phyloP scores from a whole-genome alignment of 1,140 invertebrate species.

The Ips nitidus region DNA sequence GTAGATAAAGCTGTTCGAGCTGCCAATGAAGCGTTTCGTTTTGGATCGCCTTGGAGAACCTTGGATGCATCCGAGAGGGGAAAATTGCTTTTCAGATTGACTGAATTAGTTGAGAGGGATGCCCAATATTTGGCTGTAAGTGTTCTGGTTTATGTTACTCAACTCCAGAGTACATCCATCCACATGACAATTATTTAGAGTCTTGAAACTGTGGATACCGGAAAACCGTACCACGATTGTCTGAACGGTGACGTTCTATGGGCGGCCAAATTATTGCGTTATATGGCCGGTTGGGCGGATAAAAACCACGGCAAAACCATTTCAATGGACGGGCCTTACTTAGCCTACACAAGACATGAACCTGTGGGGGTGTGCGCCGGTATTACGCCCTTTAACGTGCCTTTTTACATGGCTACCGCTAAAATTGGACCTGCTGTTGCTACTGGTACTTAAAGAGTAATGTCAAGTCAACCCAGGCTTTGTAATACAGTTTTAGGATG shows the following conservation, averaged over 20 bases:
- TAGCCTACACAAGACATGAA: slow-evolving; percentile 92
- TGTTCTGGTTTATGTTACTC: slow-evolving; percentile 11
- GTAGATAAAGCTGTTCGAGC: slow-evolving; percentile 65
- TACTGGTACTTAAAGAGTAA: slow-evolving; percentile 68
- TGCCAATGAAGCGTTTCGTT: slow-evolving; percentile 75
- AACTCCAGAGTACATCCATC: too few relatives aligned
- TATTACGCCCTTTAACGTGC: slow-evolving; percentile 99
- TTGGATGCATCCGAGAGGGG: slow-evolving; percentile 91
- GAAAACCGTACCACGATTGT: slow-evolving; percentile 82
- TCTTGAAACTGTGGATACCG: slow-evolving; percentile 93
- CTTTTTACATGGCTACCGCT: slow-evolving; percentile 93
- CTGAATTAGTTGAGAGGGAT: slow-evolving; percentile 82
- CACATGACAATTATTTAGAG: slow-evolving; percentile 61
- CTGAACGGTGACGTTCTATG: slow-evolving; percentile 72
- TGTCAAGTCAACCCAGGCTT: not conserved
- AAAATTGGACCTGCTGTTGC: slow-evolving; percentile 73
- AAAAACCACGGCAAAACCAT: slow-evolving; percentile 90
- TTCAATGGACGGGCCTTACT: slow-evolving; percentile 84
- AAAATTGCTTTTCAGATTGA: slow-evolving; percentile 72
- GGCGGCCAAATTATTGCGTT: slow-evolving; percentile 69
- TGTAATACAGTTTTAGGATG: slow-evolving; percentile 70
- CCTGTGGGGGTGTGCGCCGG: slow-evolving; percentile 97
- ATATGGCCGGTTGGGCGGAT: slow-evolving; percentile 85
- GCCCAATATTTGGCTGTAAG: slow-evolving; percentile 76
- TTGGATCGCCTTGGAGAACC: slow-evolving; percentile 82